Base-by-base conservation (phyloP, 2,113 vertebrate species). In the Papio anubis region DNA sequence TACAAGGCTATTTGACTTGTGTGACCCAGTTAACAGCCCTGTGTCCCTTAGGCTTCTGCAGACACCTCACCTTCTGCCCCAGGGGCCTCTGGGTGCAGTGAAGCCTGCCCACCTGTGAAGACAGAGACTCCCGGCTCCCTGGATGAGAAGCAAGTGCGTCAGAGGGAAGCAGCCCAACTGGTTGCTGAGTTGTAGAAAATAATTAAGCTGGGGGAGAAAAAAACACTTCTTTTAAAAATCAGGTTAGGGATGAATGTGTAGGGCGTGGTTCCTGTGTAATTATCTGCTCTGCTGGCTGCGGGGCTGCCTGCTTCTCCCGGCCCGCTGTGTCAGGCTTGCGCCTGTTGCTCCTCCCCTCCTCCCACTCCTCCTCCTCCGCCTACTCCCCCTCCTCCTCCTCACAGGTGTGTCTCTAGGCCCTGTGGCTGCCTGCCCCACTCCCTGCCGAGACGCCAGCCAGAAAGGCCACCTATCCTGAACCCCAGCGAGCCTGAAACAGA, bases 221-320 rank as follows among this genome's bases (percentile, higher is more conserved):
- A 86, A 72, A 87, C 91, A 93, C 95, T 98, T 98, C 98, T 98
- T 98, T 96, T 95, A 97, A 97, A 98, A 96, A 98, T 93, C 98
- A 97, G 98, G 98, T 98, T 98, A 98, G 98, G 98, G 98, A 98
- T 98, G 98, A 98, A 98, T 97, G 98, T 98, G 97, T 97, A 97
- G 99, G 99, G 99, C 97, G 98, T 98, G 98, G 99, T 97, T 84
- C 89, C 91, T 61, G 97, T 97, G 94, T 98, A 98, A 99, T 98
- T 98, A 98, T 97, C 27, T 43, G 75, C 97, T 98, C 97, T 97
- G 98, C 98, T 79, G 98, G 96, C 97, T 96, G 96, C 64, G 81
- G 96, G 97, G 97, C 96, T 59, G 50, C 97, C 95, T 45, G 95
- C 97, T 97, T 95, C 80, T 98, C 85, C 84, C 50, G 38, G 38